These are phyloP conservation scores for Garra rufa DNA, from an alignment of 2,113 vertebrate species.

Conservation along the genomic window DNA sequence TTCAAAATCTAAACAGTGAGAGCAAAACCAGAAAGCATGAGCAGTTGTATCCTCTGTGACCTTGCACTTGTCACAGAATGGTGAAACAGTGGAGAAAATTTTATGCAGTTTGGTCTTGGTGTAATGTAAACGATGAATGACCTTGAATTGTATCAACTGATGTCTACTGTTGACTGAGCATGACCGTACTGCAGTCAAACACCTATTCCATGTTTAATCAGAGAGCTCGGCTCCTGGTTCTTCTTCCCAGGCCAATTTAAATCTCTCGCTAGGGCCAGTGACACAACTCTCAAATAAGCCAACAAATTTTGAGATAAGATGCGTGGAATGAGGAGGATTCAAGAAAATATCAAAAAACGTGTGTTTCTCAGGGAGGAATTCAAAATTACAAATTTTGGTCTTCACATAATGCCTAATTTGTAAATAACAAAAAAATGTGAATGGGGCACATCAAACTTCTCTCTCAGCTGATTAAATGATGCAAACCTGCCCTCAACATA, in stretches of 20 bases:
- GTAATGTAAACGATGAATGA: neutral
- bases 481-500: neutral
- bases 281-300: neutral
- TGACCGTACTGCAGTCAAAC: neutral
- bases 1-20: neutral
- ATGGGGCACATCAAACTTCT: neutral
- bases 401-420: neutral
- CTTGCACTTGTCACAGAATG: neutral
- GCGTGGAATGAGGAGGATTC: neutral
- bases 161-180: neutral
- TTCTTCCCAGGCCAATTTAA: neutral
- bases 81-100: neutral
- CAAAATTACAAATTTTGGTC: neutral
- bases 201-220: neutral
- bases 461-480: neutral
- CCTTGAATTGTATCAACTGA: neutral
- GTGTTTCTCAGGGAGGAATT: neutral
- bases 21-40: neutral
- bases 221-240: neutral
- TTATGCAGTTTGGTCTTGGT: neutral
- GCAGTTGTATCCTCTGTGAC: neutral
- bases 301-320: neutral
- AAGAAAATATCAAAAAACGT: neutral
- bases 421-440: neutral
- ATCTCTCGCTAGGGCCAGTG: neutral